Base-by-base conservation (phyloP, 2,888 invertebrate species). In the Flabesymbios commensalis region DNA sequence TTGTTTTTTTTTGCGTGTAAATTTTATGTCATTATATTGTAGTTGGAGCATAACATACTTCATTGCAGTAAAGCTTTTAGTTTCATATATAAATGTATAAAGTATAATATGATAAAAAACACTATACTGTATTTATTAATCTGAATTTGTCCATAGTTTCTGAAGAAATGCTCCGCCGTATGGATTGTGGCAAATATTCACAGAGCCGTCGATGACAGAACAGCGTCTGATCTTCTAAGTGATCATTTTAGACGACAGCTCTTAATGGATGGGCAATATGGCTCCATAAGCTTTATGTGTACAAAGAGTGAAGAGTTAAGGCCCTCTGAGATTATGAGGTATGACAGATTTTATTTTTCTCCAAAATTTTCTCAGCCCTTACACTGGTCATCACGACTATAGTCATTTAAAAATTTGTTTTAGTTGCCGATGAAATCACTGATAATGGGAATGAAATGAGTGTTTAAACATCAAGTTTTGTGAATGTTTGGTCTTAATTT, bases 251-350 rank as follows among this genome's bases (percentile, higher is more conserved):
- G 74, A 5, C 72, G 76, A 4, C 76, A 76, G 64, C 64, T 76
- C 24, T 64, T 75, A 22, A 76, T 76, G 76, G 76, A 76, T 49
- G 75, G 75, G 5, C 74, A 75, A 53, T 75, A 75, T 56, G 72
- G 72, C 26, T 72, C 69, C 52, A 63, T 76, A 2, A 70, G 73
- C 28, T 75, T 76, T 54, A 69, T 76, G 39, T 76, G 76, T 57
- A 75, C 76, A 19, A 73, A 75, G 59, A 71, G 71, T 7, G 76
- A 76, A 59, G 24, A 52, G 29, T 14, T 58, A 10, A 64, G 61
- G 31, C 68, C 73, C 2, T 72, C 74, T 14, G 76, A 76, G 59
- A 67, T 74, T 5, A 73, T 74, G 32, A 67, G 71, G 76, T 75
- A 22, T 19, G 22, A 33, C 5, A 45, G 19, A 19, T 19, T 22